These are phyloP conservation scores for Channallabes apus DNA, from an alignment of 2,797 vertebrate species.

Conservation along the genomic window DNA sequence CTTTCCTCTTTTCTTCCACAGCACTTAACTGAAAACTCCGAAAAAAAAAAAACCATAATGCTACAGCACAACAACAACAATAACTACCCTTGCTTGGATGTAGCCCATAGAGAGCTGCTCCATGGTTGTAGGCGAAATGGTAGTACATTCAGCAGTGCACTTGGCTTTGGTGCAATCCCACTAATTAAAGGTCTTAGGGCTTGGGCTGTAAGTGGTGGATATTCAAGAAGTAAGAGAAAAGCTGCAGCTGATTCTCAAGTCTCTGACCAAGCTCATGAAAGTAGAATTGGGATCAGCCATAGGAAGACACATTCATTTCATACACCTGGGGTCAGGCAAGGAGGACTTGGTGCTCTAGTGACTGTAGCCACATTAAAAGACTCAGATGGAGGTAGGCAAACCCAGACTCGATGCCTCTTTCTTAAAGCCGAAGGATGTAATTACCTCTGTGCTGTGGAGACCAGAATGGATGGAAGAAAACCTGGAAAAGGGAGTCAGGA, in stretches of 20 bases:
- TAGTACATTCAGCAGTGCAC: conserved; percentile 68
- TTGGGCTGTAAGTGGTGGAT: conserved; percentile 69
- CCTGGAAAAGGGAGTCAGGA: conserved; percentile 47
- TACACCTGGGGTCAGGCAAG: conserved; percentile 57
- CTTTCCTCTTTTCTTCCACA: conserved; percentile 31
- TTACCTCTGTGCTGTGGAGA: conserved; percentile 70
- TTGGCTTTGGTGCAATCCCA: conserved; percentile 73
- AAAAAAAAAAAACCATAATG: conserved; percentile 61
- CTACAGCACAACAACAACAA: conserved; percentile 83
- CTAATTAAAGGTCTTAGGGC: conserved; percentile 75
- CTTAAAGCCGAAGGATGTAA: conserved; percentile 73
- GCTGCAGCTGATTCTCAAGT: conserved; percentile 50
- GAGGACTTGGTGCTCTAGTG: conserved; percentile 71
- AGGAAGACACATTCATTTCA: conserved; percentile 32
- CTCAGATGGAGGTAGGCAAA: conserved; percentile 73
- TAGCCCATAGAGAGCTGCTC: conserved; percentile 65
- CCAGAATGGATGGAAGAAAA: conserved; percentile 47
- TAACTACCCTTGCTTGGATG: conserved; percentile 75
- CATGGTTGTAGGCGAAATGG: conserved; percentile 66
- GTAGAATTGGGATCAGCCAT: conserved; percentile 34
- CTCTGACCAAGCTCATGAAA: conserved; percentile 53
- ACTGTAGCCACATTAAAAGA: conserved; percentile 78
- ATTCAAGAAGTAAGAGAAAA: conserved; percentile 70
- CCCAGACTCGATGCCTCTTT: conserved; percentile 76
- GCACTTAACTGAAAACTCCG: conserved; percentile 24